Evolutionary conservation across 2,888 invertebrate species (phyloP), one percentile per base, ranked within the genome.

Genomic region (Polyommatus icarus): DNA sequence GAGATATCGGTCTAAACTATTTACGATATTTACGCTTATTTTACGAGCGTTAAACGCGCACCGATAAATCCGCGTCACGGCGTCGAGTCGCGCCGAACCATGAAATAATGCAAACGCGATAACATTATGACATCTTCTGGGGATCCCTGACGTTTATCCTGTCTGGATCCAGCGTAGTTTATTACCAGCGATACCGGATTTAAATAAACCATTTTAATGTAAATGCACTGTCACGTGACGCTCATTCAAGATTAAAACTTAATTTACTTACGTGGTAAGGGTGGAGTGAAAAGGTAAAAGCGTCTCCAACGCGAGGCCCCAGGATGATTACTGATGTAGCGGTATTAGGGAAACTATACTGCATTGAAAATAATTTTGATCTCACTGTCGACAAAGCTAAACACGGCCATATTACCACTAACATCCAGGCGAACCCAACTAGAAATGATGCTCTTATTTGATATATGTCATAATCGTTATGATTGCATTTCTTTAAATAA

Each of bases 51-150:
- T 86, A 86, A 84, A 87, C 87, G 87, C 84, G 82, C 80, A 79
- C 81, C 83, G 87, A 87, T 90, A 88, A 90, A 91, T 92, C 91
- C 91, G 89, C 89, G 85, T 87, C 88, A 87, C 88, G 91, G 29
- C 67, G 29, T 20, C 15, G 29, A 29, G 12, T 8, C 67, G 67
- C 61, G 67, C 90, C 91, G 90, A 87, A 84, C 87, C 87, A 88
- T 87, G 85, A 91, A 92, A 92, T 92, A 91, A 92, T 92, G 90
- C 90, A 91, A 91, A 91, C 89, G 89, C 87, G 91, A 91, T 92
- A 89, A 90, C 90, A 88, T 89, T 91, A 89, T 90, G 90, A 89
- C 90, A 89, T 88, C 87, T 90, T 88, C 87, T 85, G 85, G 84
- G 40, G 85, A 88, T 88, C 84, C 85, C 84, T 85, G 85, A 85